A percentile compares a stretch with the other conserved stretches of the same genome.
These are phyloP conservation scores for Merops nubicus DNA, from an alignment of 2,113 vertebrate species.

Conservation along the genomic window DNA sequence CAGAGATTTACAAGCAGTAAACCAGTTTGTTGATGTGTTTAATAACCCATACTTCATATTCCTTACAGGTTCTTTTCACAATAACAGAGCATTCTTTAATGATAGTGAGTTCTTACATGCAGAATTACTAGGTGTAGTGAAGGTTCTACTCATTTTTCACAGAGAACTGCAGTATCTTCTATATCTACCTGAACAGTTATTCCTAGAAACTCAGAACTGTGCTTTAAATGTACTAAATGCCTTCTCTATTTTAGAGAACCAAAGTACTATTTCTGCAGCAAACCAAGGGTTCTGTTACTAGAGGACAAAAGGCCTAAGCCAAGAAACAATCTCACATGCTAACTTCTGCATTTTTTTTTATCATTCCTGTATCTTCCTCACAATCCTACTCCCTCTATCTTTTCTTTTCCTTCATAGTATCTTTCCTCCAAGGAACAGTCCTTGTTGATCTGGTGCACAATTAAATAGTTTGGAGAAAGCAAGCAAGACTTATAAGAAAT, in stretches of 20 bases:
- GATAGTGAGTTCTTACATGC: neutral
- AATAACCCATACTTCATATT: neutral
- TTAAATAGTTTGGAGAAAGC: neutral
- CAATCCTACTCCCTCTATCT: neutral
- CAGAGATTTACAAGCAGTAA: neutral
- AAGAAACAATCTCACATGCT: neutral
- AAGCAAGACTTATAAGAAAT: neutral
- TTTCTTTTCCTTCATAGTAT: neutral
- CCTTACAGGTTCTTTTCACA: neutral
- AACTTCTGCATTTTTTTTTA: neutral
- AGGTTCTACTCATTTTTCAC: accelerated
- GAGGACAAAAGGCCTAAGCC: neutral
- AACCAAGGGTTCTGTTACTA: neutral
- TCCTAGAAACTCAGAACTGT: neutral
- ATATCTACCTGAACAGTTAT: neutral
- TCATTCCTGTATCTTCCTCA: neutral
- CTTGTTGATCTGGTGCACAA: neutral
- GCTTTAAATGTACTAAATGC: neutral
- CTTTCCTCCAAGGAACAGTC: neutral
- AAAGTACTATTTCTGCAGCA: neutral
- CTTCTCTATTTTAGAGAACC: neutral
- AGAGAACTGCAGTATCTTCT: neutral
- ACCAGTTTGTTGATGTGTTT: neutral
- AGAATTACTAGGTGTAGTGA: neutral
- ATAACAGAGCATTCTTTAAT: neutral